Evolutionary conservation across 2,888 invertebrate genomes (phyloP), one percentile per base, ranked within the genome.

Genomic region (Drosophila quinaria): DNA sequence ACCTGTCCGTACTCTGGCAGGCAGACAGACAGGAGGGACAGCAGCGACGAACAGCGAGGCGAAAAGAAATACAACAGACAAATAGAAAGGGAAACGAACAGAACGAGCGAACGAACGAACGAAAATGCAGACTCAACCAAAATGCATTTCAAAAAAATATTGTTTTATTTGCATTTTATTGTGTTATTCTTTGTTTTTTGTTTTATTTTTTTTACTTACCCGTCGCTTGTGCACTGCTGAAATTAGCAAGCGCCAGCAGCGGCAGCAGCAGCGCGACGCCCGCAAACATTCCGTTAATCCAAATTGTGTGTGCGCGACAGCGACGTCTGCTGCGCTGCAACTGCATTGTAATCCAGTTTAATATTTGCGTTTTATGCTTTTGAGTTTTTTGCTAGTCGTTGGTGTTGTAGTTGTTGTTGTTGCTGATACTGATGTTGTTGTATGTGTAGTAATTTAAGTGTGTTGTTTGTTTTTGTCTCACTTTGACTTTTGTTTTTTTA

Each of bases 311-410:
- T 81, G 87, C 87, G 87, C 87, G 87, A 84, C 87, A 81, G 87
- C 87, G 87, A 78, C 81, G 81, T 87, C 81, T 84, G 82, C 87
- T 82, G 82, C 87, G 87, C 87, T 81, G 87, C 85, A 75, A 81
- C 81, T 82, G 87, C 82, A 82, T 84, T 87, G 82, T 83, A 83
- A 87, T 87, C 86, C 83, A 82, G 80, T 81, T 87, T 81, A 71
- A 69, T 64, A 81, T 72, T 81, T 72, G 78, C 68, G 72, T 65
- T 78, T 75, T 78, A 56, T 75, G 80, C 67, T 80, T 64, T 74
- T 74, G 22, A 67, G 39, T 68, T 77, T 77, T 67, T 72, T 65
- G 56, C 49, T 47, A 47, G 35, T 68, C 52, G 71, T 49, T 39
- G 49, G 3, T 19, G 15, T 50, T 31, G 46, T 25, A 29, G n/a